Evolutionary conservation across 2,797 vertebrate species (phyloP).

Genomic region (Leuciscus waleckii): DNA sequence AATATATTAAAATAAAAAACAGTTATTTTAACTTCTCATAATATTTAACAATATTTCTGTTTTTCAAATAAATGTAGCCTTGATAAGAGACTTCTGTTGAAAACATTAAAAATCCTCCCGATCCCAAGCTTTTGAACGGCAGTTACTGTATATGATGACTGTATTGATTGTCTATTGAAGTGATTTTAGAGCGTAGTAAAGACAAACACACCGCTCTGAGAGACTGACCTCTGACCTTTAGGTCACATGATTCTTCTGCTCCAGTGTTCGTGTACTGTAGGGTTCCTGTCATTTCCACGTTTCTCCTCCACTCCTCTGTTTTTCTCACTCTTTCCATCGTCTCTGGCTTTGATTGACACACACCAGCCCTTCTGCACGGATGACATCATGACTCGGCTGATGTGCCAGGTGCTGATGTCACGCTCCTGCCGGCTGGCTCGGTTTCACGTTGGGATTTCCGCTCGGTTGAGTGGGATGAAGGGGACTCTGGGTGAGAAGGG

Average conservation of each 20-base stretch:
- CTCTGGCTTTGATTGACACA: constrained; percentile 67
- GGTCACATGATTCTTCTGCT: background rate
- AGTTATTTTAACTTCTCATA: too few species aligned
- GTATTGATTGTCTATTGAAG: background rate
- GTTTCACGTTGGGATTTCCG: constrained; percentile 80
- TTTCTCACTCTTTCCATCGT: constrained; percentile 31
- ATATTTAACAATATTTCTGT: too few species aligned
- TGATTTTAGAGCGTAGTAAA: background rate
- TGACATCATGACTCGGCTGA: constrained; percentile 69
- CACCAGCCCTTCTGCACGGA: constrained; percentile 70
- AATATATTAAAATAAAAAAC: too few species aligned
- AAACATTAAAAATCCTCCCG: too few species aligned
- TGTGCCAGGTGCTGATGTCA: constrained; percentile 79
- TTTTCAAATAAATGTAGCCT: too few species aligned
- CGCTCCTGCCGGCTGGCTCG: constrained; percentile 68
- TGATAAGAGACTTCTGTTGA: too few species aligned
- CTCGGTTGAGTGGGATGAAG: constrained; percentile 69
- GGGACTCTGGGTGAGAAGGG: constrained; percentile 62
- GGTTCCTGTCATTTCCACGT: background rate
- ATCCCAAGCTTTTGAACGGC: too few species aligned
- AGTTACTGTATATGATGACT: background rate
- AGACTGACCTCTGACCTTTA: background rate
- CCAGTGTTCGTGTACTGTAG: background rate
- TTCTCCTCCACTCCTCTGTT: background rate
- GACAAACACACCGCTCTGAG: background rate